A percentile compares a stretch with the other conserved stretches of the same genome.
These are phyloP conservation scores for Himalopsyche anomala DNA, from an alignment of 2,888 invertebrate genomes.

Conservation along the genomic window DNA sequence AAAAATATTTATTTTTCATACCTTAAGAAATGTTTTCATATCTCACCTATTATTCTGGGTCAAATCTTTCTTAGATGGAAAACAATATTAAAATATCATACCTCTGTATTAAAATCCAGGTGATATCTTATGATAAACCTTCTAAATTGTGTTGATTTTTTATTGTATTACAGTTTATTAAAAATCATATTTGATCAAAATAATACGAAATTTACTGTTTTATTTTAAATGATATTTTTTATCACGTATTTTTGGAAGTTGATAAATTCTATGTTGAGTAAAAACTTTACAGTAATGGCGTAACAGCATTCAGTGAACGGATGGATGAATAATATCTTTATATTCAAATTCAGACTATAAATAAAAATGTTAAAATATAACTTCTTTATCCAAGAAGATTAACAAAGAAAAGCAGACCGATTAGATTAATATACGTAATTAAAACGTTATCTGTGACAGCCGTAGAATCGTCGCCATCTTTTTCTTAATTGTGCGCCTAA, in stretches of 20 bases:
- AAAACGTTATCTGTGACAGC: conserved; percentile 14
- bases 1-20: conserved; percentile 28
- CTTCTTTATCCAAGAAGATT: background rate
- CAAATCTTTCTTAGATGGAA: background rate
- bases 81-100: conserved; percentile 1
- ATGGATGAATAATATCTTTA: too few species aligned
- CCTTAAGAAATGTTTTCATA: background rate
- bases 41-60: conserved; percentile 16
- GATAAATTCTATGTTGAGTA: too few species aligned
- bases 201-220: too few species aligned
- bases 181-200: too few species aligned
- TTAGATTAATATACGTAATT: conserved; percentile 27
- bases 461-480: conserved; percentile 16
- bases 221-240: background rate
- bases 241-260: too few species aligned
- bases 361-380: conserved; percentile 10
- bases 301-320: too few species aligned
- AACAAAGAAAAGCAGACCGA: conserved; percentile 14
- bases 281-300: too few species aligned
- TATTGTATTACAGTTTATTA: too few species aligned
- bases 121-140: too few species aligned
- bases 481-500: conserved; percentile 21
- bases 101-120: too few species aligned
- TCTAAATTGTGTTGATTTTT: too few species aligned
- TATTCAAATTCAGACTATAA: too few species aligned